Conservation (phyloP, 2,113 vertebrate species). For the Rhinoptilus africanus region DNA sequence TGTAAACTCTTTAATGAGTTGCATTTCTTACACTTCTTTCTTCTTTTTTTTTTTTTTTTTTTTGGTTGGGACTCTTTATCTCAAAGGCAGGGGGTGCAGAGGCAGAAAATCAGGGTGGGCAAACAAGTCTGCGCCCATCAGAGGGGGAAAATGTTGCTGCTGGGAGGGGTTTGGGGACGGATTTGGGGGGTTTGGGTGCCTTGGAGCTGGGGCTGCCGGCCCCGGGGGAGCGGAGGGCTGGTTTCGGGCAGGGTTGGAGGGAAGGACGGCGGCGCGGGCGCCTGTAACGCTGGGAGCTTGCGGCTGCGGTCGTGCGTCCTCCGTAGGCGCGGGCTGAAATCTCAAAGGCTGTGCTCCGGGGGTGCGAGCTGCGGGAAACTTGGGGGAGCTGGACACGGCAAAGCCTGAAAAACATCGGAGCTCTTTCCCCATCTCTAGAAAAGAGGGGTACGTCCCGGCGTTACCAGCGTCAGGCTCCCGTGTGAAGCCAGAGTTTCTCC, state of each 20-base stretch:
- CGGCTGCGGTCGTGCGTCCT: background rate
- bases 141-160: background rate
- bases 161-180: background rate
- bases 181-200: background rate
- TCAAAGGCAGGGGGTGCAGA: background rate
- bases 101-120: background rate
- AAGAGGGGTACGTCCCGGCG: background rate
- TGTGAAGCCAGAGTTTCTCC: background rate
- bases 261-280: background rate
- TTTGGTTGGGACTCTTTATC: background rate
- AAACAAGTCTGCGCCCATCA: background rate
- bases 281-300: background rate
- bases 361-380: background rate
- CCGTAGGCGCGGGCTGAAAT: background rate
- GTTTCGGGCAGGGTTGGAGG: background rate
- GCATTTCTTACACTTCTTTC: background rate
- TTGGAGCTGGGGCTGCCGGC: background rate
- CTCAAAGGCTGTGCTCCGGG: background rate
- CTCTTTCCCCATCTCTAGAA: background rate
- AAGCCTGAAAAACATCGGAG: background rate
- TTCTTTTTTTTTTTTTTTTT: background rate
- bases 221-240: background rate
- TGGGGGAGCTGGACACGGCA: background rate
- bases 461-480: background rate
- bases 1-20: conserved; percentile 1